A percentile compares a stretch with the other conserved stretches of the same genome.
phyloP scores from a whole-genome alignment of 1,140 invertebrate genomes.

The Drosophila ercepeae region DNA sequence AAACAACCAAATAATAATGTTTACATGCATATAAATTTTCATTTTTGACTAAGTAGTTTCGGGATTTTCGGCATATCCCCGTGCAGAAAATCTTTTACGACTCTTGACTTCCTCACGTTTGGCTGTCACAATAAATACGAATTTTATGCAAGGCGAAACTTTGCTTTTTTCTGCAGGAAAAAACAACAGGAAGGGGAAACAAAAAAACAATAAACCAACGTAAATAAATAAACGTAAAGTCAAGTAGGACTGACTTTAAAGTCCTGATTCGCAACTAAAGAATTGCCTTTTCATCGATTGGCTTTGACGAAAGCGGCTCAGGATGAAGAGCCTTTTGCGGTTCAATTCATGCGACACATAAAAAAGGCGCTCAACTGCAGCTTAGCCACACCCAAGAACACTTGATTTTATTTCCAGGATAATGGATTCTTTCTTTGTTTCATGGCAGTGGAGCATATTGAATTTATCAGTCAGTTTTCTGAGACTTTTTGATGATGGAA shows the following conservation, averaged over 20 bases:
- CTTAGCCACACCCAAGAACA: slow-evolving; percentile 28
- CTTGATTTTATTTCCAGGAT: slow-evolving; percentile 25
- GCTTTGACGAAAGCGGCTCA: slow-evolving; percentile 23
- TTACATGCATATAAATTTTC: slow-evolving; percentile 24
- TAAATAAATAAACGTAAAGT: slow-evolving; percentile 20
- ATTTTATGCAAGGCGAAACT: slow-evolving; percentile 37
- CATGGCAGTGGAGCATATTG: not conserved
- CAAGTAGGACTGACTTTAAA: slow-evolving; percentile 2
- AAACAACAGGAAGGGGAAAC: slow-evolving; percentile 5
- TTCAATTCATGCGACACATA: slow-evolving; percentile 7
- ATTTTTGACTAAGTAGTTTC: slow-evolving; percentile 16
- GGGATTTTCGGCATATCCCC: slow-evolving; percentile 7
- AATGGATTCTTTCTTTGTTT: slow-evolving; percentile 31
- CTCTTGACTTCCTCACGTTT: not conserved
- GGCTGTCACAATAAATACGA: slow-evolving; percentile 35
- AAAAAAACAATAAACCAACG: slow-evolving; percentile 21
- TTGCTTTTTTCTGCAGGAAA: slow-evolving; percentile 6
- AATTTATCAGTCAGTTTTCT: not conserved
- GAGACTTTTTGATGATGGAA: not conserved
- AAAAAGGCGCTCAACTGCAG: slow-evolving; percentile 45
- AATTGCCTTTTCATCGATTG: slow-evolving; percentile 30
- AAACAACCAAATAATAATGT: slow-evolving; percentile 28
- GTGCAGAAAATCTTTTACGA: slow-evolving; percentile 27
- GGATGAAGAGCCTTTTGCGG: slow-evolving; percentile 17
- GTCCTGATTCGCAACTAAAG: not conserved